Base-by-base conservation (phyloP, 2,113 vertebrate genomes). In the Indicator indicator region DNA sequence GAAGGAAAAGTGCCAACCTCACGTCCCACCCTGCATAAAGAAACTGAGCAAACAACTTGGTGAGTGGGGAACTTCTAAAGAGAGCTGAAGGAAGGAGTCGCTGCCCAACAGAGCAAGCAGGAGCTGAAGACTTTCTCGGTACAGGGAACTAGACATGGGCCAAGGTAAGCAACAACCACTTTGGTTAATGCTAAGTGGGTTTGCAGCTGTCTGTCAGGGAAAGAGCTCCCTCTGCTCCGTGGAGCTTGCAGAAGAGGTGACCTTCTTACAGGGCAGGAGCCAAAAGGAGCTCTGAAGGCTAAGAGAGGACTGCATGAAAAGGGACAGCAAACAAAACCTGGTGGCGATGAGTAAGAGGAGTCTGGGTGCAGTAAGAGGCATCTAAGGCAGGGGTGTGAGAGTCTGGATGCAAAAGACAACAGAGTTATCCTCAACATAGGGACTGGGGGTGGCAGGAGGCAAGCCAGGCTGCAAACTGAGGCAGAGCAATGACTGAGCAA, bases 81-180 rank as follows among this genome's bases (percentile, higher is more conserved):
- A 38, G 21, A 88, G 65, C 52, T 86, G 83, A 75, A 83, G 58
- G 48, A 81, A 93, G 58, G 32, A 93, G 33, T 28, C 42, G 48
- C 17, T 56, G 32, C 13, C 52, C 27, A 80, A 10, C 69, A 80
- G 28, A 87, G 40, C 55, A 71, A 79, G 81, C 33, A 86, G 69
- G n/a, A 86, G 64, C 46, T 55, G 82, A 77, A 60, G 52, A 73
- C 63, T 84, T 83, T 44, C 59, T 42, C 9, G 0, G 40, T 36
- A 55, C 50, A 17, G 5, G 3, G 32, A 73, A 73, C 44, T 15
- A 88, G 72, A 72, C 83, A 97, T 97, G 96, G 94, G 90, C 38
- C 90, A 96, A 96, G 95, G 97, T 97, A 96, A 96, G 96, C 36
- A 76, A 90, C 83, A 87, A 59, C 19, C 5, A 18, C n/a, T 88